Evolutionary conservation across 2,888 invertebrate genomes (phyloP).

Genomic region (Sarcophaga variegata): DNA sequence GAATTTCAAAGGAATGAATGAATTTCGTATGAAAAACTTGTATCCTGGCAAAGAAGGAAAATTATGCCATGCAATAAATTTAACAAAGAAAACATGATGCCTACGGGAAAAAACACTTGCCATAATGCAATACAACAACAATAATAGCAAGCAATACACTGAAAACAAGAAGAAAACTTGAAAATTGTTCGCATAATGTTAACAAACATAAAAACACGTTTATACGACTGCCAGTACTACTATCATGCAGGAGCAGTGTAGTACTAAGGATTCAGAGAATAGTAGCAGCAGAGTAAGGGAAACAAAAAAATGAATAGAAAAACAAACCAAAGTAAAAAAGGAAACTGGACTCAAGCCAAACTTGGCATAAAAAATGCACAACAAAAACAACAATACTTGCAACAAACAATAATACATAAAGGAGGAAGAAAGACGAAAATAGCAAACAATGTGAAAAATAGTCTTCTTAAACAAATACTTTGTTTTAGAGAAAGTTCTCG

Average conservation of each 20-base stretch:
- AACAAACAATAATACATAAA: neutral
- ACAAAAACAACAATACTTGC: neutral
- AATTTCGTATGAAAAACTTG: neutral
- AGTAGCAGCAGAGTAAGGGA: slow-evolving; percentile 6
- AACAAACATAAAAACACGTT: slow-evolving; percentile 59
- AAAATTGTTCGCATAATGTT: slow-evolving; percentile 58
- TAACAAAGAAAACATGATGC: slow-evolving; percentile 54
- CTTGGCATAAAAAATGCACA: slow-evolving; percentile 24
- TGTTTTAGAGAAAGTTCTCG: slow-evolving; percentile 41
- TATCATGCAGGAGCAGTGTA: neutral
- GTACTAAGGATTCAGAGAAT: slow-evolving; percentile 26
- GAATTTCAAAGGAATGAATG: neutral
- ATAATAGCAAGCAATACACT: neutral
- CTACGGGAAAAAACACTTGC: slow-evolving; percentile 35
- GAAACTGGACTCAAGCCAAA: slow-evolving; percentile 63
- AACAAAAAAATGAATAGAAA: neutral
- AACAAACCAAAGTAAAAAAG: neutral
- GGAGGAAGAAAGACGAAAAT: slow-evolving; percentile 12
- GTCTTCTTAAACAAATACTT: slow-evolving; percentile 51
- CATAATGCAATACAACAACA: neutral
- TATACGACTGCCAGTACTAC: neutral
- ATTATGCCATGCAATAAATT: slow-evolving; percentile 50
- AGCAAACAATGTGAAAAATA: slow-evolving; percentile 50
- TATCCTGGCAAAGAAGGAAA: neutral
- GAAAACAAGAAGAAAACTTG: neutral